Percentiles rank a stretch among this genome's conserved stretches.
phyloP scores from a whole-genome alignment of 2,797 vertebrate genomes.

The Coregonus ussuriensis region DNA sequence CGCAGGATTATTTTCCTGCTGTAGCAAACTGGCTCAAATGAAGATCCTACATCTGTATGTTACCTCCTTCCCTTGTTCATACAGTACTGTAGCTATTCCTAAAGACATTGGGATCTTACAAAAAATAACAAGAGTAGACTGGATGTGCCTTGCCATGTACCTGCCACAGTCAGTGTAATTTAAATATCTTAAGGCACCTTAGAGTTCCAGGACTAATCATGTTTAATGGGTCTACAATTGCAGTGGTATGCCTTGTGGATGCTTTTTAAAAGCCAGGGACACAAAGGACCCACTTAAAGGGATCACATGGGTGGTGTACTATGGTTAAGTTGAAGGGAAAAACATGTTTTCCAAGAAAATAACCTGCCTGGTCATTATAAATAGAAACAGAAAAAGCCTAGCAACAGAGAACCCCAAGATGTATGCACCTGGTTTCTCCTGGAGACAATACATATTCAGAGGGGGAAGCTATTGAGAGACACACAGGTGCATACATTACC shows the following conservation, averaged over 20 bases:
- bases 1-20: too few species aligned
- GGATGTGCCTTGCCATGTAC: slow-evolving; percentile 39
- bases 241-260: slow-evolving; percentile 30
- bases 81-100: not conserved
- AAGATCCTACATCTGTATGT: not conserved
- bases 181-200: slow-evolving; percentile 31
- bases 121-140: not conserved
- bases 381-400: slow-evolving; percentile 73
- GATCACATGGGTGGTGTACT: slow-evolving; percentile 60
- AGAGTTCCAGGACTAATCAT: slow-evolving; percentile 24
- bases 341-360: slow-evolving; percentile 61
- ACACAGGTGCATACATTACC: slow-evolving; percentile 79
- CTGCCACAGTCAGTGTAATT: slow-evolving; percentile 21
- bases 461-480: slow-evolving; percentile 68
- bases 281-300: slow-evolving; percentile 50
- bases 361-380: slow-evolving; percentile 69
- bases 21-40: too few species aligned
- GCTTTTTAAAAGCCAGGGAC: slow-evolving; percentile 43
- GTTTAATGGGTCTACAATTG: slow-evolving; percentile 50
- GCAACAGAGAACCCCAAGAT: slow-evolving; percentile 63
- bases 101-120: not conserved
- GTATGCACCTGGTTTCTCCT: slow-evolving; percentile 73
- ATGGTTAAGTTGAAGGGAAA: slow-evolving; percentile 47
- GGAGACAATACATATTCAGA: slow-evolving; percentile 76
- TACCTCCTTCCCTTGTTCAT: not conserved